A percentile compares a stretch with the other conserved stretches of the same genome.
Conservation (phyloP, 2,797 vertebrate genomes). For the Pangasius larnaudii region DNA sequence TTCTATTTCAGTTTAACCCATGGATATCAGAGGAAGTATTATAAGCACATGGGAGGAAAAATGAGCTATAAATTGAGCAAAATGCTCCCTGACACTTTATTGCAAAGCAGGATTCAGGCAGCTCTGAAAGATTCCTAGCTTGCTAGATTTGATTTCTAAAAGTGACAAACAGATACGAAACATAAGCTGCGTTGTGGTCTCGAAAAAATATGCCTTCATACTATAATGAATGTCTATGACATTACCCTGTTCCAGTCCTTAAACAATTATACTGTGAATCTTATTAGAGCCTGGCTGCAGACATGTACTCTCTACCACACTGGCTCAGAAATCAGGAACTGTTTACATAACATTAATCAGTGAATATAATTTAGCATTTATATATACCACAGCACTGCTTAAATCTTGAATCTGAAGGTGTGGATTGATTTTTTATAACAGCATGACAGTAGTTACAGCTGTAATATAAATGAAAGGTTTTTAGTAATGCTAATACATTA, state of each 20-base stretch:
- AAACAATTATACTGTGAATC: conserved; percentile 28
- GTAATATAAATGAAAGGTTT: background rate
- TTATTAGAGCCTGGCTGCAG: background rate
- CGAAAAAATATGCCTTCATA: background rate
- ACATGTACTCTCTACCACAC: background rate
- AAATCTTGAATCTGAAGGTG: background rate
- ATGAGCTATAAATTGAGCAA: background rate
- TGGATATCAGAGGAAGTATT: background rate
- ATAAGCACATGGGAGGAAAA: background rate
- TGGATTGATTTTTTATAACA: background rate
- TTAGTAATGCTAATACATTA: background rate
- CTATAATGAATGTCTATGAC: conserved; percentile 8
- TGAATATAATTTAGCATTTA: background rate
- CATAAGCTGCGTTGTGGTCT: background rate
- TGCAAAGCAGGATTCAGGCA: background rate
- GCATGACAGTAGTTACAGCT: background rate
- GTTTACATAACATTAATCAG: background rate
- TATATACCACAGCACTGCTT: background rate
- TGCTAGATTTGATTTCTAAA: conserved; percentile 63
- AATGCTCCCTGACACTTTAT: background rate
- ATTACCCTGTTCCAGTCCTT: background rate
- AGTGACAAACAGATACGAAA: conserved; percentile 15
- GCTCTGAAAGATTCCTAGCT: background rate
- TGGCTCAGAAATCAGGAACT: background rate
- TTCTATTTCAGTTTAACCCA: background rate